A percentile compares a stretch with the other conserved stretches of the same genome.
These are phyloP conservation scores for Aphelinus certus DNA, from an alignment of 1,140 invertebrate species.

Conservation along the genomic window DNA sequence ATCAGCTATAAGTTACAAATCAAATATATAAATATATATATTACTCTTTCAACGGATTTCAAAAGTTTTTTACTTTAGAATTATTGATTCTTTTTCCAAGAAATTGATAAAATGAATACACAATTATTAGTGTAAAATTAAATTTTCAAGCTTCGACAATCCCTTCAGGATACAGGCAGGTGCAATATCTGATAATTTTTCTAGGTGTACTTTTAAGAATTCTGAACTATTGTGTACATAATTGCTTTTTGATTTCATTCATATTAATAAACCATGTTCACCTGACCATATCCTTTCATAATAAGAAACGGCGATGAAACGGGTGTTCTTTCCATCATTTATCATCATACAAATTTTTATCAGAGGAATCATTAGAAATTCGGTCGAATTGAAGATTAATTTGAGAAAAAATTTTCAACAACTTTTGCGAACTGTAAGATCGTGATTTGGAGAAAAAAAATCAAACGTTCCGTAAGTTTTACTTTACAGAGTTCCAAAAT, in stretches of 20 bases:
- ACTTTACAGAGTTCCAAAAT: neutral
- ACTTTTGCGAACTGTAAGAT: too few relatives aligned
- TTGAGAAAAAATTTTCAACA: neutral
- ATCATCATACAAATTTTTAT: neutral
- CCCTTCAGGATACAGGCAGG: slow-evolving; percentile 38
- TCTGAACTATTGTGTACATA: slow-evolving; percentile 34
- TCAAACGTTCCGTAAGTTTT: neutral
- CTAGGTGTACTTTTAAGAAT: slow-evolving; percentile 7
- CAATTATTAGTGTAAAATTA: too few relatives aligned
- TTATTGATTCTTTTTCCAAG: too few relatives aligned
- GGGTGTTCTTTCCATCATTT: slow-evolving; percentile 19
- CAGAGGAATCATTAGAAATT: neutral
- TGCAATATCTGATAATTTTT: slow-evolving; percentile 6
- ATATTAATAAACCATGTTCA: neutral
- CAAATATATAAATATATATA: too few relatives aligned
- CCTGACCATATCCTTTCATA: slow-evolving; percentile 38
- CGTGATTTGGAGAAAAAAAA: neutral
- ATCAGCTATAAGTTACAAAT: too few relatives aligned
- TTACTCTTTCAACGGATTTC: too few relatives aligned
- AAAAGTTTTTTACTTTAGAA: too few relatives aligned
- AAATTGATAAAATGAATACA: neutral
- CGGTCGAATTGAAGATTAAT: neutral
- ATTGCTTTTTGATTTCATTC: neutral
- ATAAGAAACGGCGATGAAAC: slow-evolving; percentile 37
- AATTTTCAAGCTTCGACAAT: neutral